Evolutionary conservation across 2,113 vertebrate genomes (phyloP).

Genomic region (Zosterops lateralis): DNA sequence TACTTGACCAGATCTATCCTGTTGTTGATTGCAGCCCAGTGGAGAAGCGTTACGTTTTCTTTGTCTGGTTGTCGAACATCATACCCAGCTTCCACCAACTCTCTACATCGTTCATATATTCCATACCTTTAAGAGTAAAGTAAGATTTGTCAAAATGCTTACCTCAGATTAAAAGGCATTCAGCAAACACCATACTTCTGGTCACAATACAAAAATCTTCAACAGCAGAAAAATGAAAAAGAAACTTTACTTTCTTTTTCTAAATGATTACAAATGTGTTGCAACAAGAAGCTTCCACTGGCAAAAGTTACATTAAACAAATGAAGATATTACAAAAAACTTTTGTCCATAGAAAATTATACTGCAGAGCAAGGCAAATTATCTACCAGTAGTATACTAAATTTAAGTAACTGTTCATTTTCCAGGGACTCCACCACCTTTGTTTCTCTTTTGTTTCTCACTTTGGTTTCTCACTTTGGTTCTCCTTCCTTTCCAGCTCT

Average conservation of each 20-base stretch:
- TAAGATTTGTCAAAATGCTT: neutral
- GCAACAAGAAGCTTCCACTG: neutral
- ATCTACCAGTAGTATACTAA: neutral
- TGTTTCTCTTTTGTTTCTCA: neutral
- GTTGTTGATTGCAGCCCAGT: slow-evolving; percentile 99
- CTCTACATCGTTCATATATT: slow-evolving; percentile 95
- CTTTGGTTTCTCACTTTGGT: neutral
- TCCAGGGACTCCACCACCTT: neutral
- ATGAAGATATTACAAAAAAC: neutral
- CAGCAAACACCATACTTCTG: neutral
- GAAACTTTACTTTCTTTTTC: neutral
- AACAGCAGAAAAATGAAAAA: neutral
- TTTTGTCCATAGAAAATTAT: neutral
- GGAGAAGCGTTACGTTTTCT: slow-evolving; percentile 97
- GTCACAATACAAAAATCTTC: neutral
- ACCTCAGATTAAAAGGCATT: neutral
- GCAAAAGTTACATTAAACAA: neutral
- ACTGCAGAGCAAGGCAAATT: neutral
- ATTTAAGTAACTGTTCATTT: neutral
- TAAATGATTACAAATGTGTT: neutral
- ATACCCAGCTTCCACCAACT: slow-evolving; percentile 97
- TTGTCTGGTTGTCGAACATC: slow-evolving; percentile 98
- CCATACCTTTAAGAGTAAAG: slow-evolving; percentile 82
- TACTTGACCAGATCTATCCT: slow-evolving; percentile 97
- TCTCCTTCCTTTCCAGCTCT: neutral